Evolutionary conservation across 2,888 invertebrate genomes (phyloP), one percentile per base, ranked within the genome.

Genomic region (Eristalinus aeneus): DNA sequence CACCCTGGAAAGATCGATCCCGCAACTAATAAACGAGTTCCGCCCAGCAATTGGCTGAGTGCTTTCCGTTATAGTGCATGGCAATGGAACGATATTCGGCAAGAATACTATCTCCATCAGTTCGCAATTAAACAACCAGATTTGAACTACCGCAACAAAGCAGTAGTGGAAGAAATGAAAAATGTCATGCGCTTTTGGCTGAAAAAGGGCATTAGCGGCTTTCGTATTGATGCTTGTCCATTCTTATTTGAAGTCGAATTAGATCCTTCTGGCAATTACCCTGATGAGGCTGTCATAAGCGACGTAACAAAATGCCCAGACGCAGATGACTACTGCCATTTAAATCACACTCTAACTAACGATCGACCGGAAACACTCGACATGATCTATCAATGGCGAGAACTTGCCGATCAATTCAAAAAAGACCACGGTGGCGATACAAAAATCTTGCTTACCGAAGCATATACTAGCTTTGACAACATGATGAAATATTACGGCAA

Each of bases 171-270:
- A 2, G 93, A 93, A 71, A 94, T 94, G 93, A 93, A 93, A 88
- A 91, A 94, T 12, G 94, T 95, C 10, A 90, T 96, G 90, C 91
- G 92, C 32, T 96, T 95, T 90, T 97, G 96, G 96, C 88, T 95
- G 81, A 92, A 93, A 3, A 92, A 92, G 46, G 95, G 95, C 1
- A 94, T 95, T 0, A 94, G 94, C 87, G 95, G 95, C 0, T 94
- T 95, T 88, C 93, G 95, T 12, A 92, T 95, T 11, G 93, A 94
- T 88, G 93, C 93, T 0, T 76, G 81, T 20, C 88, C 88, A 10
- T 88, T 78, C 67, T 69, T 88, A n/a, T 94, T 92, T 87, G 94
- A 94, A 88, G 92, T 92, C 0, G 91, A 93, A 9, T 8, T 79
- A 4, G 83, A 88, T 63, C 0, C 0, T 0, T 82, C 77, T 56